Evolutionary conservation across 2,113 vertebrate genomes (phyloP).

Genomic region (Halcyon senegalensis): DNA sequence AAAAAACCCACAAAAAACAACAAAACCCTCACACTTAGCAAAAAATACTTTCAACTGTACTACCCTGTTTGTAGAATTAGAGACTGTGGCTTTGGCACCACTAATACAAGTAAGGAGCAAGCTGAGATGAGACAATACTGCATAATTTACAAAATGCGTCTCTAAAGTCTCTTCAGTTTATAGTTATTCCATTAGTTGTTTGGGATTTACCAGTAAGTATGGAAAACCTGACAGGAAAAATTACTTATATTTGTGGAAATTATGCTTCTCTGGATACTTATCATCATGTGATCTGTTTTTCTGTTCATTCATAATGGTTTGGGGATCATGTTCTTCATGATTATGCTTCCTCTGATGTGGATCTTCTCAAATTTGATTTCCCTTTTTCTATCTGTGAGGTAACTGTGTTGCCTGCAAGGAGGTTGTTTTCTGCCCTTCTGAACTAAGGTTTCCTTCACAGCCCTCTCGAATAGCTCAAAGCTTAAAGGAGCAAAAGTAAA

Average conservation of each 20-base stretch:
- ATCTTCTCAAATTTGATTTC: not conserved
- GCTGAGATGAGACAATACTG: not conserved
- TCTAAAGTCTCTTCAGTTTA: not conserved
- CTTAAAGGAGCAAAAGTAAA: constrained; percentile 43
- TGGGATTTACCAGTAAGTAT: not conserved
- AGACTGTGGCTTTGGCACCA: not conserved
- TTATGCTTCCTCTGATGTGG: not conserved
- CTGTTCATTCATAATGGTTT: not conserved
- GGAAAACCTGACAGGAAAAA: not conserved
- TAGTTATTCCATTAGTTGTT: not conserved
- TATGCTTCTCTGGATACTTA: not conserved
- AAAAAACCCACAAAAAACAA: not conserved
- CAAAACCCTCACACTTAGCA: not conserved
- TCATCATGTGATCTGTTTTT: not conserved
- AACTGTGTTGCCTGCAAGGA: not conserved
- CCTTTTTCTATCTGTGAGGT: not conserved
- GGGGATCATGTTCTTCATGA: not conserved
- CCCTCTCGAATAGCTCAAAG: not conserved
- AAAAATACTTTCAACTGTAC: not conserved
- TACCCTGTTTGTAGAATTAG: not conserved
- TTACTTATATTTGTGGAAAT: not conserved
- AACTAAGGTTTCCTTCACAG: constrained; percentile 3
- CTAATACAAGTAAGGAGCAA: not conserved
- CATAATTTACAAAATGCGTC: not conserved
- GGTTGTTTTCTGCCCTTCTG: not conserved